Evolutionary conservation across 2,797 vertebrate species (phyloP).

Genomic region (Gallinago stenura): DNA sequence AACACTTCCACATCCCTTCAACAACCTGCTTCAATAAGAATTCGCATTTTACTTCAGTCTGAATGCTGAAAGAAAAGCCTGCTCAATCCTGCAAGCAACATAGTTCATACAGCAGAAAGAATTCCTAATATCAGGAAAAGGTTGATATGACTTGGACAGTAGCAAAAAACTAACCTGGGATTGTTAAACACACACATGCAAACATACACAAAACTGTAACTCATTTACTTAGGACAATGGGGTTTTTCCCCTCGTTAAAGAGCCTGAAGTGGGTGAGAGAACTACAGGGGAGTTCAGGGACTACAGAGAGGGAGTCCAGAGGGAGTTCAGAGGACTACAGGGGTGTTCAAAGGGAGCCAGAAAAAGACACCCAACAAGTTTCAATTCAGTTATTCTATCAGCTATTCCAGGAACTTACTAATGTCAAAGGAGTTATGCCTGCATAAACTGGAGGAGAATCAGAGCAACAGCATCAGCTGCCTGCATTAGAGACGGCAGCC

Average conservation of each 20-base stretch:
- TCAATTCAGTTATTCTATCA: background rate
- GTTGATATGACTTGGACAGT: background rate
- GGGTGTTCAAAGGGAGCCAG: background rate
- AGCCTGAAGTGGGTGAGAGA: background rate
- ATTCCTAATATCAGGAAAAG: background rate
- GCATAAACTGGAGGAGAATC: background rate
- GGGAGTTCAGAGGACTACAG: background rate
- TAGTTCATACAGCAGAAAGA: background rate
- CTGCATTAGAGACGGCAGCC: background rate
- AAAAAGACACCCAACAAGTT: background rate
- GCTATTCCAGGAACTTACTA: background rate
- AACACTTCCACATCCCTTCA: background rate
- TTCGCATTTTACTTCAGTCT: background rate
- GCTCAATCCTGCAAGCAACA: background rate
- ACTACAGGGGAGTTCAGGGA: too few relatives aligned
- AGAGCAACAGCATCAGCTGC: background rate
- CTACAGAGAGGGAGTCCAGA: too few relatives aligned
- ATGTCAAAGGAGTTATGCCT: background rate
- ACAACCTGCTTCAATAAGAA: background rate
- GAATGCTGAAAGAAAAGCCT: background rate
- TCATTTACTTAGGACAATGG: background rate
- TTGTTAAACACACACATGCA: background rate
- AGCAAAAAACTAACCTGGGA: background rate
- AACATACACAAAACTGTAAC: background rate
- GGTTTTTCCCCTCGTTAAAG: background rate